Evolutionary conservation across 2,797 vertebrate species (phyloP).

Genomic region (Cyclura pinguis): DNA sequence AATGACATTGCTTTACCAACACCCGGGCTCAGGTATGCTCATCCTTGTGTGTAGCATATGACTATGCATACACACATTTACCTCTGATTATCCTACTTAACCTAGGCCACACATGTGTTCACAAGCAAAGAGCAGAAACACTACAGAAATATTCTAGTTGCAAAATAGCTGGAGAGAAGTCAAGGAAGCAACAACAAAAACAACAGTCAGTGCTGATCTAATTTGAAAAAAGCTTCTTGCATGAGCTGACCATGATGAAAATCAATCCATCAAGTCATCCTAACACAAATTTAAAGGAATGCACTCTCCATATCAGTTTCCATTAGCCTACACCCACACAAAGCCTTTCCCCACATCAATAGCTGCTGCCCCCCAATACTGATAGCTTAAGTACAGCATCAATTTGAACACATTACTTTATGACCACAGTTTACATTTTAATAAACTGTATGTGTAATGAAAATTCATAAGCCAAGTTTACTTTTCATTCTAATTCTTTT

Average conservation of each 20-base stretch:
- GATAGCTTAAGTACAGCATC: neutral
- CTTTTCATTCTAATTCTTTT: constrained; percentile 46
- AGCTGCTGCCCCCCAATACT: neutral
- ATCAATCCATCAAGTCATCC: neutral
- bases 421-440: constrained; percentile 31
- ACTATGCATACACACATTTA: neutral
- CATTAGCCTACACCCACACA: neutral
- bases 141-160: neutral
- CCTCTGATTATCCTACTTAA: neutral
- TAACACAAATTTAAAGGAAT: neutral
- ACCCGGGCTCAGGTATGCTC: neutral
- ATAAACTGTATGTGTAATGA: constrained; percentile 18
- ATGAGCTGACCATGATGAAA: no score
- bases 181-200: neutral
- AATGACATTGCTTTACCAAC: neutral
- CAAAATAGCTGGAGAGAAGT: neutral
- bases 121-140: neutral
- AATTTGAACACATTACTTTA: constrained; percentile 1
- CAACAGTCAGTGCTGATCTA: neutral
- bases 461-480: constrained; percentile 35
- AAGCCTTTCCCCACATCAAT: neutral
- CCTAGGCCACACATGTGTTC: neutral
- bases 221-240: neutral
- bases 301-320: neutral
- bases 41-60: no score